Conservation (phyloP, 1,140 invertebrate species). For the Homarus americanus region DNA sequence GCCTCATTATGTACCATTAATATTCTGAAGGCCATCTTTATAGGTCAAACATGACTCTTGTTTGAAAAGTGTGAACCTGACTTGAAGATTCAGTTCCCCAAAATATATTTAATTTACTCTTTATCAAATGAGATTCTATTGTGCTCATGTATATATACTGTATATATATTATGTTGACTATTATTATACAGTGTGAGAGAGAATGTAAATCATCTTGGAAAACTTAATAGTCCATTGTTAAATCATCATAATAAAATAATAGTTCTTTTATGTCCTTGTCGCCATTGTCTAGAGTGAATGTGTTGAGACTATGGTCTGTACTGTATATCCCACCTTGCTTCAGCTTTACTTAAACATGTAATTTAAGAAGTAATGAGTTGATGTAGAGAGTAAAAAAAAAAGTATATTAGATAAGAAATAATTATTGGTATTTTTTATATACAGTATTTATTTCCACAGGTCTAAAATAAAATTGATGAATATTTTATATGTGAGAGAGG, state of each 20-base stretch:
- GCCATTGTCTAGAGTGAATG: background rate
- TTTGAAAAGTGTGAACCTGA: background rate
- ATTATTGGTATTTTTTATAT: background rate
- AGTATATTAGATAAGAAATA: no score
- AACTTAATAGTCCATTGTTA: background rate
- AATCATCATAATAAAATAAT: background rate
- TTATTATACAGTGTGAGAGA: background rate
- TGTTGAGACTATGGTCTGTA: background rate
- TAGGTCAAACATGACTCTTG: background rate
- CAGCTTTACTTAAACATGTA: slow-evolving; percentile 8
- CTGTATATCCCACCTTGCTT: background rate
- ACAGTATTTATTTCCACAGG: background rate
- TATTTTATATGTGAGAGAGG: background rate
- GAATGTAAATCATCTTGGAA: background rate
- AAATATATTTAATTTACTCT: background rate
- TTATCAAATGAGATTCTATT: background rate
- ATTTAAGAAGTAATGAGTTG: background rate
- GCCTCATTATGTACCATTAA: no score
- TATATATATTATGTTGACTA: background rate
- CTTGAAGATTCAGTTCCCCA: background rate
- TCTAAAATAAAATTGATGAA: background rate
- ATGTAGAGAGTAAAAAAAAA: no score
- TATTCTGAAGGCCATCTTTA: background rate
- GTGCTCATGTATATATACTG: background rate
- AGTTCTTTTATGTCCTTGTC: background rate